Base-by-base conservation (phyloP, 2,113 vertebrate genomes). In the Antechinus stuartii region DNA sequence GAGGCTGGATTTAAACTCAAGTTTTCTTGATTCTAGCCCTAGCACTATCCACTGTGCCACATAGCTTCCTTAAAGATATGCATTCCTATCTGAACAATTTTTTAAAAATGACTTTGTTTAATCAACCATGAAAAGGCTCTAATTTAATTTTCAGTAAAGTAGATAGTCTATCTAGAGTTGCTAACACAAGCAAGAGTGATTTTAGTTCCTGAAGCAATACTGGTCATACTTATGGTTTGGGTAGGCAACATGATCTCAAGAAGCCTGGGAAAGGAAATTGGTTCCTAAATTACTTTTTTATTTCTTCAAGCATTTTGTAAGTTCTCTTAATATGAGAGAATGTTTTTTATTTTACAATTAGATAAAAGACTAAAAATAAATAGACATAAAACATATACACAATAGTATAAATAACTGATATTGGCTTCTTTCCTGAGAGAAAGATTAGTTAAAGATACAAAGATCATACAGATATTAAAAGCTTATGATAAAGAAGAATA, bases 141-240 rank as follows among this genome's bases (percentile, higher is more conserved):
- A 84, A 10, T 89, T 26, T 91, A 42, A 68, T 92, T 97, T 94
- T 95, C 93, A 91, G 68, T 93, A 76, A 93, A 92, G 25, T 90
- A 8, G 54, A 30, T 91, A 9, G 0, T 6, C 89, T 92, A 7
- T 76, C 22, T 89, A 42, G 3, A 0, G n/a, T 22, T 55, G 10
- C 56, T 76, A 57, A 93, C 89, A 56, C 8, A 54, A 30, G 9
- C 68, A 0, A 76, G 30, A 54, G 25, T 55, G 68, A 93, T 94
- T 8, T 53, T 53, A 89, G 42, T 16, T 89, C 54, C 14, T 89
- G 49, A 92, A 26, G 3, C 11, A 68, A 11, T 35, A 35, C 30
- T 35, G 12, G 30, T 68, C 61, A 0, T 47, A 95, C 55, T 22
- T 95, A 90, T 25, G 57, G 19, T 5, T 55, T 93, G 42, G 12